Evolutionary conservation across 2,888 invertebrate genomes (phyloP), one percentile per base, ranked within the genome.

Genomic region (Drosophila buzzatii): DNA sequence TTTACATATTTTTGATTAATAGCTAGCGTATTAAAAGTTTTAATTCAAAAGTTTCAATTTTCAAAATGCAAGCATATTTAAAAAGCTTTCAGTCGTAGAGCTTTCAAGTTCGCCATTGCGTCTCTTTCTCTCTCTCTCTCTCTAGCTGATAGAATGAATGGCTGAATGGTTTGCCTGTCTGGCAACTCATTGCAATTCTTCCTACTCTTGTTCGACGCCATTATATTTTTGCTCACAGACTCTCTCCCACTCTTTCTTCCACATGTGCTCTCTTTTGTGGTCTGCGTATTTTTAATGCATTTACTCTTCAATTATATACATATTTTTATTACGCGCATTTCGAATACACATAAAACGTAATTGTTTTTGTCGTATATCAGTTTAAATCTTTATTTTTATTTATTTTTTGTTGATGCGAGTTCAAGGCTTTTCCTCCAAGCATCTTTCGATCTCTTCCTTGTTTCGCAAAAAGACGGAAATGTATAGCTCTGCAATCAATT

Each of bases 351-450:
- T 75, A 49, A 70, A 79, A 67, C 67, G 80, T 67, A 79, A 75
- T 78, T 79, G 64, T 64, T 72, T 72, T 20, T 35, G 39, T 63
- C 68, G 61, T 70, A 60, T 57, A 60, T 57, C 60, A 71, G 63
- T 65, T 68, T 68, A 74, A 51, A 8, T 51, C 51, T 60, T 16
- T 14, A 14, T 39, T 71, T 60, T 73, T 70, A 52, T 56, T 68
- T 69, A 52, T 27, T 69, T 62, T 27, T 49, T 64, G 72, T 51
- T 78, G 53, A 41, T 8, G 49, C 47, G 76, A 81, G 85, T 86
- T 87, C 82, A 85, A 89, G 85, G 88, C 76, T 79, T 76, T 85
- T 76, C 57, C 70, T 71, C 66, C 72, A 86, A 77, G 64, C 67
- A 59, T 79, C 71, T 68, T 61, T 71, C 73, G 70, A 79, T 71